A percentile compares a stretch with the other conserved stretches of the same genome.
Evolutionary conservation across 1,140 invertebrate species (phyloP).

Genomic region (Drosophila novamexicana): DNA sequence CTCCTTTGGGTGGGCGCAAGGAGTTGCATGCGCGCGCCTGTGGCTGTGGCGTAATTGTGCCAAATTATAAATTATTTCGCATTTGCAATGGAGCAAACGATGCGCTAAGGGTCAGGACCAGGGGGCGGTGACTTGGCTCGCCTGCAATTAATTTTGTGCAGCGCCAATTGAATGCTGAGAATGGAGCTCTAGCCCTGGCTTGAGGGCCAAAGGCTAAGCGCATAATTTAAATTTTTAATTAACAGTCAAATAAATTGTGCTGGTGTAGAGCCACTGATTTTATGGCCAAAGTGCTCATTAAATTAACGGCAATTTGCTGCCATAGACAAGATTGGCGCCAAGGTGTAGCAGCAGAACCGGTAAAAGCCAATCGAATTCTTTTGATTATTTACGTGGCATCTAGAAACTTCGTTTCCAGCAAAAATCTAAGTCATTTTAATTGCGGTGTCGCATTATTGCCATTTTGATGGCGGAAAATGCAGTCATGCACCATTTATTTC

Average conservation of each 20-base stretch:
- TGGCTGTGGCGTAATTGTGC: conserved; percentile 71
- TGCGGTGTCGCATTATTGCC: too few relatives aligned
- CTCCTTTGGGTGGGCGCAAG: conserved; percentile 27
- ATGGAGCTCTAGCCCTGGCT: conserved; percentile 3
- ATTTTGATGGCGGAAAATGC: too few relatives aligned
- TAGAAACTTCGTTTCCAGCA: neutral
- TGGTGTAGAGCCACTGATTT: conserved; percentile 60
- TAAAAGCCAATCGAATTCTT: conserved; percentile 17
- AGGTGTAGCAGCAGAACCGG: conserved; percentile 6
- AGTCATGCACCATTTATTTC: too few relatives aligned
- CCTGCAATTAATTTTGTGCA: conserved; percentile 78
- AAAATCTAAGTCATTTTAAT: too few relatives aligned
- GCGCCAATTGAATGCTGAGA: conserved; percentile 66
- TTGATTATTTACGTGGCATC: neutral
- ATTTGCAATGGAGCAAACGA: conserved; percentile 70
- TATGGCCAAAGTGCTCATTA: conserved; percentile 76
- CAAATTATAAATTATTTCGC: conserved; percentile 81
- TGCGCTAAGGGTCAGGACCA: conserved; percentile 40
- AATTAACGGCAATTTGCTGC: conserved; percentile 73
- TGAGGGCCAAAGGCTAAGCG: conserved; percentile 65
- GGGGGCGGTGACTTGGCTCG: conserved; percentile 16
- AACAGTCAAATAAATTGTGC: conserved; percentile 81
- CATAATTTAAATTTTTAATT: conserved; percentile 82
- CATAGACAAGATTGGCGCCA: conserved; percentile 56
- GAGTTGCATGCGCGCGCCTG: conserved; percentile 44